Base-by-base conservation (phyloP, 2,888 invertebrate genomes). In the Parnassius apollo region DNA sequence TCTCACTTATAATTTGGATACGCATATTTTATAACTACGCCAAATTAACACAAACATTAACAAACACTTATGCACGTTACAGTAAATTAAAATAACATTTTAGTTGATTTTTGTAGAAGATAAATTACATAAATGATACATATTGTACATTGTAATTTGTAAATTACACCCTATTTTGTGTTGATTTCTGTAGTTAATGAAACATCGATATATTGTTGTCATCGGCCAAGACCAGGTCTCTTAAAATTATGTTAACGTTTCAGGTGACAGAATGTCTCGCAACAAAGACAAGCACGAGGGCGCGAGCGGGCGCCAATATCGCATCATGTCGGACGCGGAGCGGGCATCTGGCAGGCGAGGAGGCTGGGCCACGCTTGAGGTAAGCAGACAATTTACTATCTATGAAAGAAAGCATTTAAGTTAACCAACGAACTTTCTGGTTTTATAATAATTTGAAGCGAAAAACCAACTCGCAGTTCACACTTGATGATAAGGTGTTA, bases 311-410 rank as follows among this genome's bases (percentile, higher is more conserved):
- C 94, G 98, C 88, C 94, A 95, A 77, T 96, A 98, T 91, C 96
- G 96, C 80, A 96, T 97, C 91, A 96, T 98, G 96, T 96, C 98
- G 81, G 93, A 96, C 75, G 98, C 98, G 88, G 98, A 98, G 82
- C 95, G 96, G 83, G 97, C 96, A 80, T 94, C 97, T 76, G 98
- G 98, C 71, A 97, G 98, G 88, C 97, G 97, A 89, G 96, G 97
- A 74, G 94, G 95, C 86, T 98, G 98, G 98, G 95, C 96, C 86
- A 96, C 96, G 83, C 93, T 97, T 93, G 97, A 97, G 95, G 96
- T 97, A 35, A 35, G 7, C 35, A 35, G 35, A 35, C 25, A 25
- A 25, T 7, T 35, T 35, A 35, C 25, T 2, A 25, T 25, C 25
- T 25, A 25, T 25, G 7, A 25, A 25, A 25, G 25, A 7, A 18